Percentiles rank a stretch among this genome's conserved stretches.
These are phyloP conservation scores for Litocranius walleri DNA, from an alignment of 2,113 vertebrate genomes.

Conservation along the genomic window DNA sequence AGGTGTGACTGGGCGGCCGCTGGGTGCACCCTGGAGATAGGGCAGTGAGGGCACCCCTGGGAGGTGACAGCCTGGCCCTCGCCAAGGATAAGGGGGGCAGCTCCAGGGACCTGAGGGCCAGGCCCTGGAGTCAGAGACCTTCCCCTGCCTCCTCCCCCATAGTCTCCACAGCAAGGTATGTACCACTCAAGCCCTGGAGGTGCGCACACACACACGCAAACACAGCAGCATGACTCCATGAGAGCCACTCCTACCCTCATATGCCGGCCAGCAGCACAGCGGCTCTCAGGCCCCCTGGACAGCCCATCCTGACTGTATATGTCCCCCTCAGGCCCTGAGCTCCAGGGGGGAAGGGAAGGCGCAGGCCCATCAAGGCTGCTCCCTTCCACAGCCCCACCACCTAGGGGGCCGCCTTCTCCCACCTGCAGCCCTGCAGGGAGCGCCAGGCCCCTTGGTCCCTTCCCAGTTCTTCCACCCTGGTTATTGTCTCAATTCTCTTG, in stretches of 20 bases:
- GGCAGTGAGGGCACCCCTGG: not conserved
- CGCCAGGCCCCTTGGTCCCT: not conserved
- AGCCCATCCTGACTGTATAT: not conserved
- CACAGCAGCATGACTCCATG: rapidly evolving
- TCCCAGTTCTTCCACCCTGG: not conserved
- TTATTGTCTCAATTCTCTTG: not conserved
- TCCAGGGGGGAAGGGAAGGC: not conserved
- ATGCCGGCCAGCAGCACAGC: not conserved
- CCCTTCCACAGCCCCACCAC: not conserved
- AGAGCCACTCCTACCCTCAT: not conserved
- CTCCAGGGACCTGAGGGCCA: too few species aligned
- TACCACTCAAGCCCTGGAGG: not conserved
- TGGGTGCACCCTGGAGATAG: not conserved
- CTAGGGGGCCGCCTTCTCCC: not conserved
- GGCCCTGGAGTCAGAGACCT: not conserved
- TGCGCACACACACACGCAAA: not conserved
- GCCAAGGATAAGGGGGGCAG: not conserved
- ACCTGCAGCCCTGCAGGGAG: not conserved
- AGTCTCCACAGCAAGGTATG: not conserved
- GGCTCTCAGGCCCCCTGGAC: not conserved
- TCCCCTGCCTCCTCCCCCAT: too few species aligned
- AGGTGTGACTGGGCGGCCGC: constrained; percentile 78
- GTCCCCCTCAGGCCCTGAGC: not conserved
- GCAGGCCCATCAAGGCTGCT: not conserved
- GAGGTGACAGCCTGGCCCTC: not conserved